phyloP scores from a whole-genome alignment of 2,888 invertebrate genomes.

The Drosophila anomalipes region DNA sequence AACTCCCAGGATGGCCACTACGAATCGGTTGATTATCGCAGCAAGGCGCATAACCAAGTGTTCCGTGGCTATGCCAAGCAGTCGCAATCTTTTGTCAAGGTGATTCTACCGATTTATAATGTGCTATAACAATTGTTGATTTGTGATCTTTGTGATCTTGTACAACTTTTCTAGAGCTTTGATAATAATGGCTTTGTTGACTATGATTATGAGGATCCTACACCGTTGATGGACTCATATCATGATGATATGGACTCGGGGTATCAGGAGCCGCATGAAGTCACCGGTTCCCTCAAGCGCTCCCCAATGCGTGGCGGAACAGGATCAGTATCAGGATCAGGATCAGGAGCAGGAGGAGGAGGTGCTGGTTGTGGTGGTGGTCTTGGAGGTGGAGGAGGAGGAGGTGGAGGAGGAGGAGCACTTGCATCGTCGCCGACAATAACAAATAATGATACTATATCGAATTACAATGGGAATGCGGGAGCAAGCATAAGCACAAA shows the following conservation, averaged over 20 bases:
- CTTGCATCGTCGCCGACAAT: slow-evolving; percentile 92
- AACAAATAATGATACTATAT: slow-evolving; percentile 89
- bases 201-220: slow-evolving; percentile 93
- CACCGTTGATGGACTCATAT: slow-evolving; percentile 91
- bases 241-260: slow-evolving; percentile 87
- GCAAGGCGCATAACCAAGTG: slow-evolving; percentile 78
- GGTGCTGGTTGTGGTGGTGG: slow-evolving; percentile 68
- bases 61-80: slow-evolving; percentile 83
- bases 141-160: too few species aligned
- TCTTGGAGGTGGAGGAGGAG: not conserved
- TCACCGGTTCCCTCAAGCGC: slow-evolving; percentile 83
- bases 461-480: slow-evolving; percentile 88
- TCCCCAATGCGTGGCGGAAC: slow-evolving; percentile 84
- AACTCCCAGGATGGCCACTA: slow-evolving; percentile 88
- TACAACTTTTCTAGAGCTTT: slow-evolving; percentile 85
- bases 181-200: slow-evolving; percentile 92
- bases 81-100: slow-evolving; percentile 82
- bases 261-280: slow-evolving; percentile 86
- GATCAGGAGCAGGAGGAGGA: not conserved
- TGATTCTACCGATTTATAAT: slow-evolving; percentile 34
- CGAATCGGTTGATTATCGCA: slow-evolving; percentile 88
- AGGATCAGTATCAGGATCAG: not conserved
- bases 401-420: slow-evolving; percentile 82
- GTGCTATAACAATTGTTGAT: not conserved
- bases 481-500: slow-evolving; percentile 58